A percentile compares a stretch with the other conserved stretches of the same genome.
phyloP scores from a whole-genome alignment of 2,113 vertebrate genomes.

The Alligator sinensis region DNA sequence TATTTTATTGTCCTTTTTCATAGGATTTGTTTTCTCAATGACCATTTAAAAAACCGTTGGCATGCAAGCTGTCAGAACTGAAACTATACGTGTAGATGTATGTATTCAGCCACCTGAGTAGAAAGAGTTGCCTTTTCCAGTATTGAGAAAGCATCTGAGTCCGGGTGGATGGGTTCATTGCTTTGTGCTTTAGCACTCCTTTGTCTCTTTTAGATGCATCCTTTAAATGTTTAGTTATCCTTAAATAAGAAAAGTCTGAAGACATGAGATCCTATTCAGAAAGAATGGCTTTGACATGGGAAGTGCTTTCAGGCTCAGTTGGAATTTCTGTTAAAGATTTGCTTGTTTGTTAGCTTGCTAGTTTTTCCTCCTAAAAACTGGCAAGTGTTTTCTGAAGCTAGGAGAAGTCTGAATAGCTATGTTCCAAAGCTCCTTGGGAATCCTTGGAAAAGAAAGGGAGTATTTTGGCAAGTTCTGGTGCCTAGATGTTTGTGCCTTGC shows the following conservation, averaged over 20 bases:
- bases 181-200: conserved; percentile 75
- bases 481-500: conserved; percentile 44
- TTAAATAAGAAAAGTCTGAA: conserved; percentile 76
- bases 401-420: conserved; percentile 86
- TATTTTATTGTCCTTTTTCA: too few relatives aligned
- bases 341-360: conserved; percentile 64
- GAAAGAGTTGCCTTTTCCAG: conserved; percentile 75
- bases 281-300: conserved; percentile 75
- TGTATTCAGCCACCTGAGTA: conserved; percentile 81
- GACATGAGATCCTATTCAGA: conserved; percentile 71
- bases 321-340: conserved; percentile 81
- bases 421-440: conserved; percentile 76
- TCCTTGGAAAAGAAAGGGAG: conserved; percentile 72
- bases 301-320: conserved; percentile 44
- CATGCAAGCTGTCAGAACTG: not conserved
- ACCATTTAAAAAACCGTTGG: not conserved
- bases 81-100: conserved; percentile 14
- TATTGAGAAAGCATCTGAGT: conserved; percentile 28
- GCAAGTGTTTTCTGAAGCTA: conserved; percentile 85
- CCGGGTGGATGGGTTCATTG: conserved; percentile 76
- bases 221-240: conserved; percentile 57
- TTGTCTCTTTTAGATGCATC: conserved; percentile 58
- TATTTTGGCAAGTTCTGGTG: conserved; percentile 52
- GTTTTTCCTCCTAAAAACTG: conserved; percentile 78
- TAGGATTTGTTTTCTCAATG: too few relatives aligned